Base-by-base conservation (phyloP, 2,888 invertebrate genomes). In the Tuberolachnus salignus region DNA sequence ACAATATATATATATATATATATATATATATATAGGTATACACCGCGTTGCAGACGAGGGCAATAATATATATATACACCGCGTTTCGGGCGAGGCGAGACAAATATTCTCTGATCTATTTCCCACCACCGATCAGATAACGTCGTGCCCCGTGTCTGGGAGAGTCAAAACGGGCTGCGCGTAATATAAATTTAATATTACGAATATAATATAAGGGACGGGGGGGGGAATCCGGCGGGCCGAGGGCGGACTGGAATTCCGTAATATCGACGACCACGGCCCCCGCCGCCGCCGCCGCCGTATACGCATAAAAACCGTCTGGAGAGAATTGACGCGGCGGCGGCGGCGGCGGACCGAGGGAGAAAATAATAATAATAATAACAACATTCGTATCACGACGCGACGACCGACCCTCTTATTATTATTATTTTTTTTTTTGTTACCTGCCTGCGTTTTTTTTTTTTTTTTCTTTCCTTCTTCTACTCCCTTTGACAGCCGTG, bases 61-160 rank as follows among this genome's bases (percentile, higher is more conserved):
- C 51, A 42, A 66, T 66, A 66, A 66, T 55, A 66, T 55, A 46
- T n/a, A n/a, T n/a, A n/a, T n/a, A n/a, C n/a, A n/a, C n/a, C n/a
- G n/a, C n/a, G n/a, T n/a, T 14, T 61, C 44, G 75, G 53, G 66
- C 44, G 44, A 10, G 44, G 4, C 44, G n/a, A n/a, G n/a, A n/a
- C n/a, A n/a, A n/a, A n/a, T n/a, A n/a, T 10, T 44, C 3, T n/a
- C 67, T 78, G 78, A 78, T 78, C 78, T 69, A 78, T 78, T 78
- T 78, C 78, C n/a, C n/a, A n/a, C n/a, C 78, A 69, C 69, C 49
- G 78, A 78, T 78, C 78, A 78, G 78, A 78, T 78, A 78, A 78
- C 78, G 78, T 63, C 34, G 34, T 34, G 34, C 6, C 42, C n/a
- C 44, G 53, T n/a, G 69, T 78, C 78, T 78, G 67, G 51, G n/a